Evolutionary conservation across 2,797 vertebrate species (phyloP), one percentile per base, ranked within the genome.

Genomic region (Potorous gilbertii): DNA sequence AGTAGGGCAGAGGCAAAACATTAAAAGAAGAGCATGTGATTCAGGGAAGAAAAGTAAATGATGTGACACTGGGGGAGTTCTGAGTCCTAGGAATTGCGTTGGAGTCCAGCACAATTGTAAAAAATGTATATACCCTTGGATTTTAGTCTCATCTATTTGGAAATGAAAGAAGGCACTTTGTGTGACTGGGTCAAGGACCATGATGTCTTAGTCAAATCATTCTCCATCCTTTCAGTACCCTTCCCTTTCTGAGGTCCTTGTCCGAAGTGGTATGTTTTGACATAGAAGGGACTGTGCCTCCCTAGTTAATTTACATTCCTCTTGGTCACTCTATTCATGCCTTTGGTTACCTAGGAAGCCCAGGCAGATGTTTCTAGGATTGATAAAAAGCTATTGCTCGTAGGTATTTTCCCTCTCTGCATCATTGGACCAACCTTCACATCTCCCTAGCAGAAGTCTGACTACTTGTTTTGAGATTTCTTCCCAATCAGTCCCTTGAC

Each of bases 91-190:
- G 56, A 97, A 59, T 93, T 31, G 1, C 59, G 11, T 34, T 90
- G 89, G 93, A 90, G 74, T 87, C 40, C 40, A 87, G 21, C n/a
- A 13, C 46, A 34, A 59, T 90, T 87, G 16, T 18, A 55, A 54
- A 93, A 40, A 90, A 56, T 94, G 90, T 11, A 34, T 5, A 16
- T 55, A 91, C 55, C 57, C 66, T 90, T 87, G 4, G 92, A 89
- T 31, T 55, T 87, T 54, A 55, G 92, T 31, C 93, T 96, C 94
- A 96, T 90, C 94, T 97, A 54, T 94, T 92, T 91, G 96, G 92
- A 95, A 96, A 93, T 92, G 91, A 95, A 96, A 91, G 93, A 93
- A 56, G 91, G 54, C 57, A 66, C 97, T 94, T 95, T 96, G 96
- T 95, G 92, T 94, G 93, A 87, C 62, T 94, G 31, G 95, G 96